A percentile compares a stretch with the other conserved stretches of the same genome.
phyloP scores from a whole-genome alignment of 2,113 vertebrate genomes.

The Ochotona curzoniae region DNA sequence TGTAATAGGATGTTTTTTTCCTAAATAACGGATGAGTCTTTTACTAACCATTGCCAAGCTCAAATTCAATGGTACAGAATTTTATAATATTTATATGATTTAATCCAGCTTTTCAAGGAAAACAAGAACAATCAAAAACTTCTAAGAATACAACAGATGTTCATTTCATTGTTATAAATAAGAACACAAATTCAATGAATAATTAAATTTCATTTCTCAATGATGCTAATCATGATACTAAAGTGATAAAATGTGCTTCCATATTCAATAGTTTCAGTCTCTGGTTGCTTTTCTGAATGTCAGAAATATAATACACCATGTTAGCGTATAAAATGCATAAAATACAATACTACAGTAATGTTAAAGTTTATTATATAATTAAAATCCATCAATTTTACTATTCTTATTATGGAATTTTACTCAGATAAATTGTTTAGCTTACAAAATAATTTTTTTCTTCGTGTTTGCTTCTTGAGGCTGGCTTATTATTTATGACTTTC shows the following conservation, averaged over 20 bases:
- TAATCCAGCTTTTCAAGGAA: background rate
- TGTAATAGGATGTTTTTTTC: slow-evolving; percentile 1
- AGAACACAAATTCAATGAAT: slow-evolving; percentile 36
- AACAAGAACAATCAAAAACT: background rate
- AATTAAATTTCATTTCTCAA: slow-evolving; percentile 42
- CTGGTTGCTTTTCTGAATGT: slow-evolving; percentile 8
- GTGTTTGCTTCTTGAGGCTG: background rate
- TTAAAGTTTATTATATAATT: slow-evolving; percentile 32
- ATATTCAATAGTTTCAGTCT: slow-evolving; percentile 35
- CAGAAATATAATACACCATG: slow-evolving; percentile 42
- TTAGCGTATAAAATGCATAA: slow-evolving; percentile 47
- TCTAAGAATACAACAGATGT: background rate
- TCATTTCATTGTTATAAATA: slow-evolving; percentile 48
- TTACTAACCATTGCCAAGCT: background rate
- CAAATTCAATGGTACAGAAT: slow-evolving; percentile 25
- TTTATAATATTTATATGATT: slow-evolving; percentile 48
- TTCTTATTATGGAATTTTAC: slow-evolving; percentile 18
- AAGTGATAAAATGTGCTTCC: slow-evolving; percentile 52
- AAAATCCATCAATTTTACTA: slow-evolving; percentile 56
- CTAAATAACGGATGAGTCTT: background rate
- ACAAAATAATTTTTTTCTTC: slow-evolving; percentile 11
- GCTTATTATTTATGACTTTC: slow-evolving; percentile 44
- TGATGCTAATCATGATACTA: background rate
- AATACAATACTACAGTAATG: background rate
- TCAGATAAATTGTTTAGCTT: slow-evolving; percentile 17